Base-by-base conservation (phyloP, 2,888 invertebrate genomes). In the Ophion obscuratus region DNA sequence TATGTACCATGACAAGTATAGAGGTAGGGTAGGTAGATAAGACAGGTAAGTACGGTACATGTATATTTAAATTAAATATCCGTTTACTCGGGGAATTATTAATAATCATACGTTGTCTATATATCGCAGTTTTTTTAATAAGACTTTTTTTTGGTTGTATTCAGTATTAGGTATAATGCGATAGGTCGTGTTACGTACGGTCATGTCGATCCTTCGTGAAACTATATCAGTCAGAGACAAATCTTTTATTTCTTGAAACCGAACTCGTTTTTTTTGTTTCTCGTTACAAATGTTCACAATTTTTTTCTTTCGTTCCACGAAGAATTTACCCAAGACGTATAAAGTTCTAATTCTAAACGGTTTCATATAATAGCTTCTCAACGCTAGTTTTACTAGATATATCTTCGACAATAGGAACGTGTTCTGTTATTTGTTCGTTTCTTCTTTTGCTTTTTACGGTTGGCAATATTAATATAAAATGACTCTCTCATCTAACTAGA, bases 141-240 rank as follows among this genome's bases (percentile, higher is more conserved):
- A 75, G 77, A 75, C 31, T 24, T 83, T 67, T 66, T 59, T 76
- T 81, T 62, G 70, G 70, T 75, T 78, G 57, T 71, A 82, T 91
- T 90, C 92, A 91, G 89, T 91, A 71, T 79, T 74, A 92, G 90
- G 89, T 93, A 91, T 92, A 91, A 92, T 92, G 90, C 92, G 91
- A 91, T 92, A 93, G 91, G 90, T 92, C 89, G 91, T 90, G 89
- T 91, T 91, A 92, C 92, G 92, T 92, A 92, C 90, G 91, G 89
- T 88, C 90, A 86, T 89, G 89, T 90, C 90, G 87, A 91, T 92
- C 91, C 92, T 90, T 89, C 87, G 90, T 91, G 92, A 92, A 92
- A 92, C 90, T 90, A 80, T 78, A 77, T 80, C 73, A 71, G 53
- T 53, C 75, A 67, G 67, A 24, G 2, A 40, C 5, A 53, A 14